Conservation (phyloP, 2,797 vertebrate species). For the Agapornis canus region DNA sequence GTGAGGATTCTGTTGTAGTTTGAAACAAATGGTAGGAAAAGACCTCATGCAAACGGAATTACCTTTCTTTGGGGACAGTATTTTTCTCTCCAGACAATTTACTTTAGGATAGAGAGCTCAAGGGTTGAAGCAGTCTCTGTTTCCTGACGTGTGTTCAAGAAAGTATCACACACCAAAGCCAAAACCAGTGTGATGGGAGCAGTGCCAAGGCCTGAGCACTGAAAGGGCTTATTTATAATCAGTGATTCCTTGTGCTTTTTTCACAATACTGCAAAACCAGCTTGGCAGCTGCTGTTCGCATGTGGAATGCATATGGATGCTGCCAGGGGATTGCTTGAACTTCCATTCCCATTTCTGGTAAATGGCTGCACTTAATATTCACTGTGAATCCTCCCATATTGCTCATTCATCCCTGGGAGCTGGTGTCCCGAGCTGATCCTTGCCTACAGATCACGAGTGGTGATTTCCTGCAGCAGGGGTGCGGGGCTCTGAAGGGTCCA, state of each 20-base stretch:
- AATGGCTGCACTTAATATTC: not conserved
- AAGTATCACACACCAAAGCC: not conserved
- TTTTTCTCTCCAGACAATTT: not conserved
- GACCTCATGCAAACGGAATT: not conserved
- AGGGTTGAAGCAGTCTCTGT: not conserved
- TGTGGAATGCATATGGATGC: not conserved
- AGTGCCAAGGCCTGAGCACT: not conserved
- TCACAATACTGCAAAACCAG: not conserved
- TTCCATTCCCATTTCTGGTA: conserved; percentile 1
- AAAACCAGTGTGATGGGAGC: not conserved
- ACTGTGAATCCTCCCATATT: not conserved
- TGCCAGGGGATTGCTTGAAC: not conserved
- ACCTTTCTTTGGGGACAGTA: not conserved
- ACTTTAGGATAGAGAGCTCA: not conserved
- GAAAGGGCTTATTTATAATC: not conserved
- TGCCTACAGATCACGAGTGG: not conserved
- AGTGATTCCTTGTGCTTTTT: not conserved
- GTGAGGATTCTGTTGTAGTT: not conserved
- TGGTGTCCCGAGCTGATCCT: not conserved
- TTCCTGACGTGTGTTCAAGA: not conserved
- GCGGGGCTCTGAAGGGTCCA: not conserved
- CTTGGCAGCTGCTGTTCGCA: not conserved
- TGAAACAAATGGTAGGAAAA: not conserved
- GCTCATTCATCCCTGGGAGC: not conserved
- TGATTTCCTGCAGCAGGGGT: not conserved